Evolutionary conservation across 2,888 invertebrate genomes (phyloP), one percentile per base, ranked within the genome.

Genomic region (Halictus ligatus): DNA sequence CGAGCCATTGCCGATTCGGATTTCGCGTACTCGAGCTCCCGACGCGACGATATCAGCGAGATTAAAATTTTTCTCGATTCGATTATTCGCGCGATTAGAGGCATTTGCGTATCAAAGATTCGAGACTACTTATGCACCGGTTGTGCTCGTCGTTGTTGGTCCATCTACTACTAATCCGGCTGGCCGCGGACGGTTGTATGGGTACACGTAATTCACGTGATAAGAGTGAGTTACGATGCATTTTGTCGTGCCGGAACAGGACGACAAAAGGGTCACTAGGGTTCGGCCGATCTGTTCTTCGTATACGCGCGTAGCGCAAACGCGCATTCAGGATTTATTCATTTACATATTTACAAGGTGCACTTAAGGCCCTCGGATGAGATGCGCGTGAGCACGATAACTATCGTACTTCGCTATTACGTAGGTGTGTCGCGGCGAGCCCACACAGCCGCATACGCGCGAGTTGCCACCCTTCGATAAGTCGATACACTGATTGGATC

Each of bases 261-360:
- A 72, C 73, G 78, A 86, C 86, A 87, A 85, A 85, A 76, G 85
- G 75, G 81, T 48, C 81, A 67, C 72, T 75, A 75, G 73, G 35
- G 64, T 75, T 48, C 35, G 67, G 69, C 73, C 69, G 86, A 85
- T 86, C 86, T 80, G 79, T 77, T 69, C 64, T 81, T 85, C 78
- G 72, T 76, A 35, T 35, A 81, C 5, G 46, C 58, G 69, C 58
- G n/a, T 58, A 58, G n/a, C 58, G 58, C 78, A 58, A 29, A 60
- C 60, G 35, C 64, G 54, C 72, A 72, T 69, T 69, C 67, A 46
- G 86, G 80, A 82, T 81, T 83, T 79, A 73, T 73, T 81, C 76
- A 87, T 87, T 87, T 86, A 78, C 86, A 87, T 87, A 86, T 81
- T 86, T 80, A 83, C 86, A 81, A 80, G 80, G 58, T 78, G 78